A percentile compares a stretch with the other conserved stretches of the same genome.
Evolutionary conservation across 2,113 vertebrate species (phyloP).

Genomic region (Hyla sarda): DNA sequence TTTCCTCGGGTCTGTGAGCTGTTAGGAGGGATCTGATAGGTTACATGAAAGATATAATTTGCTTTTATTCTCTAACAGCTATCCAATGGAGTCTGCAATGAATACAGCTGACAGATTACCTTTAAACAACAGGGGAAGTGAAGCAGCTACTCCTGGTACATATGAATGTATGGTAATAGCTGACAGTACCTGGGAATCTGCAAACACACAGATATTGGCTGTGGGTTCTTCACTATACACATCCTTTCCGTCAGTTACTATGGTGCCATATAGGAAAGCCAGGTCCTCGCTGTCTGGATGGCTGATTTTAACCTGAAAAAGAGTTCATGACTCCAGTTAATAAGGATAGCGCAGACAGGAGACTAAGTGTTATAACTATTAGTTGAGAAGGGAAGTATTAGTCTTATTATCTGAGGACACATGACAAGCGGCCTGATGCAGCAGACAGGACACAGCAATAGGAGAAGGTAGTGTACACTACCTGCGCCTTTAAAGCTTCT

Average conservation of each 20-base stretch:
- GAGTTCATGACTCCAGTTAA: background rate
- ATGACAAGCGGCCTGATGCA: background rate
- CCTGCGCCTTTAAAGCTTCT: constrained; percentile 84
- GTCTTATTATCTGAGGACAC: background rate
- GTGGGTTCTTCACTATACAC: constrained; percentile 81
- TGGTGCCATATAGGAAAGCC: constrained; percentile 93
- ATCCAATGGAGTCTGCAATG: too few relatives aligned
- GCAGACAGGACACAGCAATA: background rate
- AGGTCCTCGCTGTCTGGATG: constrained; percentile 89
- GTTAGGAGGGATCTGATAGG: too few relatives aligned
- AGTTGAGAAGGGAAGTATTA: constrained; percentile 4
- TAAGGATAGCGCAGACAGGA: background rate
- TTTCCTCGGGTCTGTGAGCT: too few relatives aligned
- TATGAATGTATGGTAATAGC: too few relatives aligned
- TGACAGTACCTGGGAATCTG: constrained; percentile 86
- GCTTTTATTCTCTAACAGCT: too few relatives aligned
- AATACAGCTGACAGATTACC: too few relatives aligned
- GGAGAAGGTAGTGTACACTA: constrained; percentile 59
- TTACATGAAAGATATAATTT: too few relatives aligned
- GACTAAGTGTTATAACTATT: background rate
- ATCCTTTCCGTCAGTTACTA: constrained; percentile 93
- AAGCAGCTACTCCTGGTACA: too few relatives aligned
- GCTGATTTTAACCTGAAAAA: constrained; percentile 81
- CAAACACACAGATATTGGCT: constrained; percentile 93
- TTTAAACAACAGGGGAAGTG: too few relatives aligned